Evolutionary conservation across 2,113 vertebrate species (phyloP).

Genomic region (Gallinago jamesoni): DNA sequence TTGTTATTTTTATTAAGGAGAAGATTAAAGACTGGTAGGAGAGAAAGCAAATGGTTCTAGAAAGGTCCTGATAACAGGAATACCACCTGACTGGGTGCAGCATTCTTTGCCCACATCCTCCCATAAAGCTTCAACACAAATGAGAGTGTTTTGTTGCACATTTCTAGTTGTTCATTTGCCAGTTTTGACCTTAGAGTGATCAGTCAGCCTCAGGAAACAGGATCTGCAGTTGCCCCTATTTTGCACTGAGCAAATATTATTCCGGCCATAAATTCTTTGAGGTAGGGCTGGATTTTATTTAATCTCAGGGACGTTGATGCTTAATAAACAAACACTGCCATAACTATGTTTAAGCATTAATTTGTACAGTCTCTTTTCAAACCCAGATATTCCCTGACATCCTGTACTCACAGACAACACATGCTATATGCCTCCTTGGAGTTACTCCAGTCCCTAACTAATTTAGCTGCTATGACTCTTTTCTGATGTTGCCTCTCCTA

Average conservation of each 20-base stretch:
- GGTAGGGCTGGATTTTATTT: background rate
- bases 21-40: background rate
- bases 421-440: background rate
- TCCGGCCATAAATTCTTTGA: background rate
- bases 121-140: background rate
- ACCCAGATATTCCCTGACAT: background rate
- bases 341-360: background rate
- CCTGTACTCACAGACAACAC: background rate
- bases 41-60: background rate
- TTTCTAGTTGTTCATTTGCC: background rate
- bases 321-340: background rate
- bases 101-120: background rate
- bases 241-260: background rate
- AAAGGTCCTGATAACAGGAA: background rate
- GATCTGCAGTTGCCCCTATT: background rate
- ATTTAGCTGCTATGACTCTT: background rate
- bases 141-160: rapidly evolving
- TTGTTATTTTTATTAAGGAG: background rate
- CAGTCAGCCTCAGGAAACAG: background rate
- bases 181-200: background rate
- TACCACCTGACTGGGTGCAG: background rate
- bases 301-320: background rate
- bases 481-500: rapidly evolving
- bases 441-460: background rate
- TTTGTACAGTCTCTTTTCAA: background rate